Conservation (phyloP, 2,797 vertebrate species). For the Gallinago stenura region DNA sequence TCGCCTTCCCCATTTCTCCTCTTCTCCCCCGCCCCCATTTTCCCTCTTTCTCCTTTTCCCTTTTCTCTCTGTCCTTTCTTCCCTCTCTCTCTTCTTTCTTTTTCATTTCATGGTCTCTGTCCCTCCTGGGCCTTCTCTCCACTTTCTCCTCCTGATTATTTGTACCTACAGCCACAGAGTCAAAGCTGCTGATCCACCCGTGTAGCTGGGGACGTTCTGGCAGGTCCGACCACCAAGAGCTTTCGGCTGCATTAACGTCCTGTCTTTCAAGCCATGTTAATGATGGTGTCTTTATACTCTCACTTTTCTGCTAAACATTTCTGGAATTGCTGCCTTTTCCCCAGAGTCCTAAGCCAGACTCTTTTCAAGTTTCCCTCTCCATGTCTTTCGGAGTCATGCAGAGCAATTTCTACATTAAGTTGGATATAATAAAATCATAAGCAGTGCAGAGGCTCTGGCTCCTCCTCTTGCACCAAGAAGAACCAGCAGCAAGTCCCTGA, state of each 20-base stretch:
- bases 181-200: background rate
- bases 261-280: background rate
- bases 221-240: background rate
- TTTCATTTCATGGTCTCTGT: background rate
- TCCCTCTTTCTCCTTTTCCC: slow-evolving; percentile 57
- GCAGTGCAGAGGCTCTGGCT: background rate
- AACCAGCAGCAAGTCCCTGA: background rate
- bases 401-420: background rate
- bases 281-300: slow-evolving; percentile 28
- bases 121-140: background rate
- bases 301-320: slow-evolving; percentile 41
- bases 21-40: background rate
- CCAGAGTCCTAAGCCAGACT: background rate
- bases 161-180: background rate
- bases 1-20: slow-evolving; percentile 56
- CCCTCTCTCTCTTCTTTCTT: background rate
- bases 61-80: slow-evolving; percentile 43
- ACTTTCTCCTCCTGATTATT: slow-evolving; percentile 47
- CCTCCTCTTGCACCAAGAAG: background rate
- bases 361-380: background rate
- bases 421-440: background rate
- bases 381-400: background rate
- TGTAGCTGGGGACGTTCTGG: background rate
- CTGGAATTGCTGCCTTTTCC: background rate
- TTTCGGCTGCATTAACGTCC: background rate